phyloP scores from a whole-genome alignment of 2,113 vertebrate species.

The Thunnus maccoyii region DNA sequence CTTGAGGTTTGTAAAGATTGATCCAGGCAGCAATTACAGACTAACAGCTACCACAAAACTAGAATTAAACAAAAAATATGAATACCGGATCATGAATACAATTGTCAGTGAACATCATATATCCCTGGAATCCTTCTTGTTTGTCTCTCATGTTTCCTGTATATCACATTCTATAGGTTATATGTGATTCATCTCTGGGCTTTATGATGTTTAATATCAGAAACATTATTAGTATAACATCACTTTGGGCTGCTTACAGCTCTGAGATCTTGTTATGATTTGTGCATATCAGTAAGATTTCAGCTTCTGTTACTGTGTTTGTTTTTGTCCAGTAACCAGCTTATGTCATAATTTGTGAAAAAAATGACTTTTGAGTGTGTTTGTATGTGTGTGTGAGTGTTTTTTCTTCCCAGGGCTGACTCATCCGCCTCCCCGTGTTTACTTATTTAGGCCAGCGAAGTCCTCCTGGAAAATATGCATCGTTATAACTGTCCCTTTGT shows the following conservation, averaged over 20 bases:
- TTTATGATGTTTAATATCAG: neutral
- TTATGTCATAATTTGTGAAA: constrained; percentile 37
- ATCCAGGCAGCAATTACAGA: no score
- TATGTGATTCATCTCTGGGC: neutral
- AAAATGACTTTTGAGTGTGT: constrained; percentile 6
- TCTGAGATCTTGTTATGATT: neutral
- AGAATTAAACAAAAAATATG: neutral
- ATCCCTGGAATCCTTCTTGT: neutral
- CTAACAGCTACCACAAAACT: neutral
- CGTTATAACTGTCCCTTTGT: constrained; percentile 88
- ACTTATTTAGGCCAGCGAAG: constrained; percentile 80
- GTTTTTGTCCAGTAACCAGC: constrained; percentile 21
- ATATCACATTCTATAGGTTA: neutral
- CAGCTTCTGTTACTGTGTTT: neutral
- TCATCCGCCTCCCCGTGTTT: constrained; percentile 81
- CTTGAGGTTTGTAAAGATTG: no score
- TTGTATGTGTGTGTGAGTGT: constrained; percentile 21
- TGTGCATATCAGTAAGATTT: neutral
- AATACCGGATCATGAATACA: neutral
- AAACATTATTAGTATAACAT: neutral
- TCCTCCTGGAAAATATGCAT: constrained; percentile 87
- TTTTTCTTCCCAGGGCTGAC: constrained; percentile 78
- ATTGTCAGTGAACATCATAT: neutral
- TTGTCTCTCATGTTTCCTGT: no score
- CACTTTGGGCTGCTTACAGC: neutral